A percentile compares a stretch with the other conserved stretches of the same genome.
Evolutionary conservation across 2,797 vertebrate species (phyloP).

Genomic region (Coregonus ussuriensis): DNA sequence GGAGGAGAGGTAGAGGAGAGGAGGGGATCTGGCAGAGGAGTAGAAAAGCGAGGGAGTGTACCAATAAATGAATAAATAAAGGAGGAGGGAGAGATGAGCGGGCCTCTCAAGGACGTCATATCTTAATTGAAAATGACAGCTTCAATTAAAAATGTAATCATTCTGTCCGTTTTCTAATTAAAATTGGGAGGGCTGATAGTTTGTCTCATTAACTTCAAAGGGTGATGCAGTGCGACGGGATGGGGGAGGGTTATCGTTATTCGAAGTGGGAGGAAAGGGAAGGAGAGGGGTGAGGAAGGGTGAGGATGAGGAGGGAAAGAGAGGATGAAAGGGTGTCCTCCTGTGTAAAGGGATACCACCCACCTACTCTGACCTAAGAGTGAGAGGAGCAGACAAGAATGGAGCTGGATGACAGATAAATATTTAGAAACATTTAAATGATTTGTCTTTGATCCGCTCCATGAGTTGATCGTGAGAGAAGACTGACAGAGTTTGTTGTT

Average conservation of each 20-base stretch:
- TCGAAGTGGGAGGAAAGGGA: constrained; percentile 38
- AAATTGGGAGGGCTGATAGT: constrained; percentile 78
- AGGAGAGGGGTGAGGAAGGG: constrained; percentile 8
- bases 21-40: constrained; percentile 23
- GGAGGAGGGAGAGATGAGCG: constrained; percentile 39
- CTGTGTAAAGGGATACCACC: constrained; percentile 26
- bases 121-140: constrained; percentile 84
- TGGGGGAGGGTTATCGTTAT: constrained; percentile 55
- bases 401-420: neutral
- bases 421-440: neutral
- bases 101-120: constrained; percentile 74
- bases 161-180: constrained; percentile 81
- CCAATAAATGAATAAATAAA: constrained; percentile 48
- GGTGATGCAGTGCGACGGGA: constrained; percentile 55
- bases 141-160: constrained; percentile 85
- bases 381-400: neutral
- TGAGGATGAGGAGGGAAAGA: constrained; percentile 26
- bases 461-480: neutral
- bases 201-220: constrained; percentile 85
- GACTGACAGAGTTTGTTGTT: constrained; percentile 5
- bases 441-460: neutral
- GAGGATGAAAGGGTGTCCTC: constrained; percentile 38
- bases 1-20: constrained; percentile 23
- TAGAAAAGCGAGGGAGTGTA: neutral
- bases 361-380: constrained; percentile 9